phyloP scores from a whole-genome alignment of 1,140 invertebrate species.

The Drosophila kikkawai region DNA sequence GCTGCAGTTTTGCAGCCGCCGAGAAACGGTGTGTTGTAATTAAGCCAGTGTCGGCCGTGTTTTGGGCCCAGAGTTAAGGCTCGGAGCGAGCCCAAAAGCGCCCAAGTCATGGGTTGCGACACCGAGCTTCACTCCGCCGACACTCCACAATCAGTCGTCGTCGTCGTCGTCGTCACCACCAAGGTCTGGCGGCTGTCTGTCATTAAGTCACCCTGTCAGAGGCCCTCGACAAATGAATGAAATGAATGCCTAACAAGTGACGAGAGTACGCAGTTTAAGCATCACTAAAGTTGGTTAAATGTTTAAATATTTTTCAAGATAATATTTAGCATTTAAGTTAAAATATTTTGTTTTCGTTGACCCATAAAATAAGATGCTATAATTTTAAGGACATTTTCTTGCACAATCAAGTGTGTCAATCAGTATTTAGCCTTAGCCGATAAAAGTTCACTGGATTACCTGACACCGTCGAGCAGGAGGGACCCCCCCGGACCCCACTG shows the following conservation, averaged over 20 bases:
- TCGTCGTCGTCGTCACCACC: neutral
- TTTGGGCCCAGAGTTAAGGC: constrained; percentile 7
- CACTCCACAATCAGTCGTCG: neutral
- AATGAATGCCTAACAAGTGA: constrained; percentile 39
- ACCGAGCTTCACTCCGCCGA: constrained; percentile 22
- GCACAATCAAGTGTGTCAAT: neutral
- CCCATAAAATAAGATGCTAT: too few species aligned
- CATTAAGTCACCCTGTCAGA: constrained; percentile 33
- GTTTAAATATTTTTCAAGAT: too few species aligned
- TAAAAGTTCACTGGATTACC: constrained; percentile 17
- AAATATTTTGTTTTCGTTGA: too few species aligned
- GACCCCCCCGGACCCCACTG: too few species aligned
- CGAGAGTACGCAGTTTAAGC: constrained; percentile 1
- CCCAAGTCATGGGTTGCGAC: constrained; percentile 35
- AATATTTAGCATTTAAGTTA: too few species aligned
- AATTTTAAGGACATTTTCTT: too few species aligned
- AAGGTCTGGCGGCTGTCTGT: constrained; percentile 51
- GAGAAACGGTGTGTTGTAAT: constrained; percentile 35
- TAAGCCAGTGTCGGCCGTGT: constrained; percentile 20
- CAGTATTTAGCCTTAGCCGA: neutral
- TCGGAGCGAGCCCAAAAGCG: constrained; percentile 24
- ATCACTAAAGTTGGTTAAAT: too few species aligned
- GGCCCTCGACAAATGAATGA: constrained; percentile 46
- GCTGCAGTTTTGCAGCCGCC: constrained; percentile 22
- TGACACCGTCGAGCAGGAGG: neutral